A percentile compares a stretch with the other conserved stretches of the same genome.
Evolutionary conservation across 2,113 vertebrate genomes (phyloP).

Genomic region (Rhinichthys klamathensis): DNA sequence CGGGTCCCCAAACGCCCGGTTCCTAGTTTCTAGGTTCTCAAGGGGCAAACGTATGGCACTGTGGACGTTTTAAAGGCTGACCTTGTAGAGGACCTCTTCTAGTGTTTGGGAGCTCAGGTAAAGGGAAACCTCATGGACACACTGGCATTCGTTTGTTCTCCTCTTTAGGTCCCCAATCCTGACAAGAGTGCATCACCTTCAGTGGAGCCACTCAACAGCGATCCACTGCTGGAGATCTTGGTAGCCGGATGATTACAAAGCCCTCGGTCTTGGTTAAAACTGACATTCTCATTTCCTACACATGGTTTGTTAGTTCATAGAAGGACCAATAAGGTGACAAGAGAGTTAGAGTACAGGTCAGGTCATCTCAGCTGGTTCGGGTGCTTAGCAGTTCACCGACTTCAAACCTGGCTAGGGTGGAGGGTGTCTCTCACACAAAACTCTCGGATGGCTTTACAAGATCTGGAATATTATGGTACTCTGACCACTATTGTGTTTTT

Average conservation of each 20-base stretch:
- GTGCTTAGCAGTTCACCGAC: neutral
- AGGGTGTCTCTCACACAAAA: neutral
- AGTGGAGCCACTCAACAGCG: neutral
- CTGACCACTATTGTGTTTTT: neutral
- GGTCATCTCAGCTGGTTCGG: conserved; percentile 21
- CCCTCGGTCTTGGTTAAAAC: conserved; percentile 3
- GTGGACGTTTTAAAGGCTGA: conserved; percentile 36
- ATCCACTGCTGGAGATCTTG: conserved; percentile 32
- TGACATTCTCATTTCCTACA: conserved; percentile 60
- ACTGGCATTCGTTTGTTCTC: conserved; percentile 39
- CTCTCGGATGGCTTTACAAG: neutral
- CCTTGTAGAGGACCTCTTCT: conserved; percentile 28
- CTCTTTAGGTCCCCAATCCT: conserved; percentile 25
- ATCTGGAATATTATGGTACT: neutral
- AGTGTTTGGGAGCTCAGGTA: conserved; percentile 2
- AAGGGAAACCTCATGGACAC: neutral
- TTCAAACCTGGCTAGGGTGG: neutral
- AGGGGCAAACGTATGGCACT: conserved; percentile 48
- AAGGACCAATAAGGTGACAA: conserved; percentile 33
- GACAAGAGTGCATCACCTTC: conserved; percentile 14
- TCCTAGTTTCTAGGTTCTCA: conserved; percentile 47
- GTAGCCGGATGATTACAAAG: conserved; percentile 21
- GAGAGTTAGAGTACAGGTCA: conserved; percentile 24
- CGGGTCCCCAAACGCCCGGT: conserved; percentile 47
- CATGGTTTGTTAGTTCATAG: conserved; percentile 47